Percentiles rank a stretch among this genome's conserved stretches.
phyloP scores from a whole-genome alignment of 2,888 invertebrate genomes.

The Amiota mariae region DNA sequence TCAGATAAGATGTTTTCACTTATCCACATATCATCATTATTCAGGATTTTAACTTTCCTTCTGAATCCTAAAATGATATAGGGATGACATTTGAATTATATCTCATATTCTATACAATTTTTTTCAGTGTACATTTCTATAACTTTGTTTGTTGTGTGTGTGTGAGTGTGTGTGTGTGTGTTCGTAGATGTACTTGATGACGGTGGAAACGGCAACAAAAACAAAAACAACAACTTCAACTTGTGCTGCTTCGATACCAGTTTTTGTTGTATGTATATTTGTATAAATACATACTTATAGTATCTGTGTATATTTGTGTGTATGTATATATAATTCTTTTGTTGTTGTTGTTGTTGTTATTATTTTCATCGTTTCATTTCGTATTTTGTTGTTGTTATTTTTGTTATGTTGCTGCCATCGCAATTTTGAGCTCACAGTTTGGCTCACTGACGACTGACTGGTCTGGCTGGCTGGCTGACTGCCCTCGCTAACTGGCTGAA shows the following conservation, averaged over 20 bases:
- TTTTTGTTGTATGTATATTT: neutral
- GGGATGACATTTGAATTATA: no score
- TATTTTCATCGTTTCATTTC: constrained; percentile 1
- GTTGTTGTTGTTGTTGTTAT: constrained; percentile 22
- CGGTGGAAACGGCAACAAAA: constrained; percentile 4
- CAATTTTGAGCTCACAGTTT: neutral
- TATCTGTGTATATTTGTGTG: neutral
- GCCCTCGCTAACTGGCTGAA: constrained; percentile 5
- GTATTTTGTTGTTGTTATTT: constrained; percentile 23
- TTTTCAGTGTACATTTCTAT: constrained; percentile 38
- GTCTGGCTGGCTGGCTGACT: constrained; percentile 31
- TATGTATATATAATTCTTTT: neutral
- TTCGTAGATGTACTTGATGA: neutral
- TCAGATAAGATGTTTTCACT: no score
- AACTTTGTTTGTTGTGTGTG: constrained; percentile 31
- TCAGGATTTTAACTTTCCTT: no score
- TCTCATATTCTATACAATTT: constrained; percentile 31
- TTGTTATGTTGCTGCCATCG: neutral
- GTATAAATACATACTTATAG: neutral
- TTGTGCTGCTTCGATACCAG: neutral
- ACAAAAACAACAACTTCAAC: constrained; percentile 9
- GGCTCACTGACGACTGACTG: neutral
- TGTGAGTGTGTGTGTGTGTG: constrained; percentile 11
- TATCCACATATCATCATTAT: no score
- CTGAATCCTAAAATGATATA: no score